phyloP scores from a whole-genome alignment of 1,140 invertebrate species.

The Drosophila sp. region DNA sequence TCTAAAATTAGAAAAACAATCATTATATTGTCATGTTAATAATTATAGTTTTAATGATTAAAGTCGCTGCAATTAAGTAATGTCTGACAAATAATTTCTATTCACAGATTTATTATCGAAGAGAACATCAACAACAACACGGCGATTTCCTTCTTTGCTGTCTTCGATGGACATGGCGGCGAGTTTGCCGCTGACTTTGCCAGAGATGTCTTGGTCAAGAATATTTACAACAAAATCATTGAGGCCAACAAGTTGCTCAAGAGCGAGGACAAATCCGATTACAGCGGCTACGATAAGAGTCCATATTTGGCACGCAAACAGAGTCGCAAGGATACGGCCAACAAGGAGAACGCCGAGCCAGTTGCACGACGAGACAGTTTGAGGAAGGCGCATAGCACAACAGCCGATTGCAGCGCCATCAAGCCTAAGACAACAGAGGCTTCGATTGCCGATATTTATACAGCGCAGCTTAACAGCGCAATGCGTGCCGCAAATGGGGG shows the following conservation, averaged over 20 bases:
- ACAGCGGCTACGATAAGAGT: constrained; percentile 68
- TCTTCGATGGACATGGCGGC: constrained; percentile 98
- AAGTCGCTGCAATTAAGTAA: too few relatives aligned
- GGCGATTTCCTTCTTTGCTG: constrained; percentile 93
- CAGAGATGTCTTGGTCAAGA: constrained; percentile 91
- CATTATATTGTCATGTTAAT: too few relatives aligned
- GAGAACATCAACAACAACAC: constrained; percentile 89
- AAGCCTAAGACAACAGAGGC: constrained; percentile 71
- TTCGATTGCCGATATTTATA: constrained; percentile 72
- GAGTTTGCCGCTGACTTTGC: constrained; percentile 97
- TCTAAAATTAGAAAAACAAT: too few relatives aligned
- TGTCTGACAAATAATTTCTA: not conserved
- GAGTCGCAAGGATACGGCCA: constrained; percentile 65
- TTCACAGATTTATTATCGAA: constrained; percentile 89
- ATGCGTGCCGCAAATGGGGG: constrained; percentile 61
- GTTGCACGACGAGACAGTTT: constrained; percentile 72
- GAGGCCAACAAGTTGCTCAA: constrained; percentile 89
- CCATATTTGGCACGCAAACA: constrained; percentile 75
- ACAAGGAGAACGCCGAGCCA: constrained; percentile 77
- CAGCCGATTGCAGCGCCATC: constrained; percentile 64
- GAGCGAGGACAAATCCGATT: constrained; percentile 27
- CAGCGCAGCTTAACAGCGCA: constrained; percentile 72
- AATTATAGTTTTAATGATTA: too few relatives aligned
- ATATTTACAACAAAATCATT: constrained; percentile 90
- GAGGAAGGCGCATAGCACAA: constrained; percentile 71